Evolutionary conservation across 2,888 invertebrate genomes (phyloP).

Genomic region (Cactoblastis cactorum): DNA sequence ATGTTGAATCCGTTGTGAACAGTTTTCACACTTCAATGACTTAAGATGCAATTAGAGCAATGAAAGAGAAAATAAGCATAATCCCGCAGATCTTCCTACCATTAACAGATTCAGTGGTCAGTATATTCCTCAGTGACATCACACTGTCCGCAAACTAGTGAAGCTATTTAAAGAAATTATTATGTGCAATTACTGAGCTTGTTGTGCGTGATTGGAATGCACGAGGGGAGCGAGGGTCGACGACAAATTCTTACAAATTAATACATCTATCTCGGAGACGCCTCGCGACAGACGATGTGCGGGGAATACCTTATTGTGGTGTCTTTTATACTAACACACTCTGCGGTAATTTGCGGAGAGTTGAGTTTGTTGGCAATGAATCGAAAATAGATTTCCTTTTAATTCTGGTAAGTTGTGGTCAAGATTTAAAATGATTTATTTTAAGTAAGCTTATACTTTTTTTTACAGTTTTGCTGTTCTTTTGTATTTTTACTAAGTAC

Average conservation of each 20-base stretch:
- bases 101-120: constrained; percentile 5
- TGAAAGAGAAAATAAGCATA: background rate
- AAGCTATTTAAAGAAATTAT: constrained; percentile 76
- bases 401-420: too few species aligned
- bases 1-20: too few species aligned
- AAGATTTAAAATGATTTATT: too few species aligned
- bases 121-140: background rate
- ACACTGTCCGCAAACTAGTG: constrained; percentile 29
- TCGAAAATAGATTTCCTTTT: background rate
- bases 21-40: background rate
- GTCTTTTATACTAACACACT: constrained; percentile 41
- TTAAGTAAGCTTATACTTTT: too few species aligned
- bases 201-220: constrained; percentile 78
- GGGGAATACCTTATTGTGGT: constrained; percentile 68
- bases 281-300: constrained; percentile 65
- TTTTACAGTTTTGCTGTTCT: too few species aligned
- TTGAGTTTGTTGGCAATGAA: background rate
- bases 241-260: constrained; percentile 79
- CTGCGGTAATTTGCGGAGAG: background rate
- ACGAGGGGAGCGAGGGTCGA: constrained; percentile 51
- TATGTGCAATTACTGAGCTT: constrained; percentile 77
- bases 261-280: constrained; percentile 70
- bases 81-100: background rate
- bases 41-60: background rate
- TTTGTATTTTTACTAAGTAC: too few species aligned